Conservation (phyloP, 2,113 vertebrate species). For the Gymnobelideus leadbeateri region DNA sequence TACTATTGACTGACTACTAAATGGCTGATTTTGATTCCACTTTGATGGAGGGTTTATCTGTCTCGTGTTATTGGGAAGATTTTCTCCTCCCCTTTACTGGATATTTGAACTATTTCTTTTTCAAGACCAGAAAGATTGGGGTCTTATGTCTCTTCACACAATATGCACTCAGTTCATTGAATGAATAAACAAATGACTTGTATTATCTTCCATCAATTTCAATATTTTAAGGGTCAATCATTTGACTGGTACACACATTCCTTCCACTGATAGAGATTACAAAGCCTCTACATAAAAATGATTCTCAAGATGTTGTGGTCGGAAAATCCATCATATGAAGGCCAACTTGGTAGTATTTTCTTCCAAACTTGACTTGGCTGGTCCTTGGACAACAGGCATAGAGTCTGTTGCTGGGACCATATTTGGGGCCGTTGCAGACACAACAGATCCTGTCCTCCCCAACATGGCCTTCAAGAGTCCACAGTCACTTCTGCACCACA, state of each 20-base stretch:
- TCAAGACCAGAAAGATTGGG: not conserved
- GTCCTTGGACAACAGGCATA: not conserved
- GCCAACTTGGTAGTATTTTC: not conserved
- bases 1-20: not conserved
- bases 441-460: not conserved
- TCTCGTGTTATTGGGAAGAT: not conserved
- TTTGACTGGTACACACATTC: not conserved
- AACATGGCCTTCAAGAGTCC: not conserved
- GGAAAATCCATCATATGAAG: not conserved
- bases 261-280: not conserved
- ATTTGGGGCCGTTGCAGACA: not conserved
- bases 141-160: not conserved
- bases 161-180: not conserved
- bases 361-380: not conserved
- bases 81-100: not conserved
- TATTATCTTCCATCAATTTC: not conserved
- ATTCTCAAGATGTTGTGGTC: not conserved
- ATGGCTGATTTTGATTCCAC: not conserved
- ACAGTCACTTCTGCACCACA: not conserved
- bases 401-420: not conserved
- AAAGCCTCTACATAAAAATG: not conserved
- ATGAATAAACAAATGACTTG: not conserved
- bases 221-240: not conserved
- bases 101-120: not conserved
- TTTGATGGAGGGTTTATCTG: not conserved